phyloP scores from a whole-genome alignment of 2,888 invertebrate species.

The Mimachlamys varia region DNA sequence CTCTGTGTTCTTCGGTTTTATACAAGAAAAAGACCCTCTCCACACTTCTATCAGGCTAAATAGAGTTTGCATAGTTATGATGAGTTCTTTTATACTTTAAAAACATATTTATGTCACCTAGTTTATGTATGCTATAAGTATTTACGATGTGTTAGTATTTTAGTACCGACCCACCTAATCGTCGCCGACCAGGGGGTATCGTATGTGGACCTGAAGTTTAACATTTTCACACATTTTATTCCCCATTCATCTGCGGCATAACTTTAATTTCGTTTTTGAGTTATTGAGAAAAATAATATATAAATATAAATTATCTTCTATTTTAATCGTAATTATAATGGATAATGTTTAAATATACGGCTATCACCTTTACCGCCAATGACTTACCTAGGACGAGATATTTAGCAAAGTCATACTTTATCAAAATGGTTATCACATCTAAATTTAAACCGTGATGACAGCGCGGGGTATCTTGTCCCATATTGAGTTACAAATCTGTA shows the following conservation, averaged over 20 bases:
- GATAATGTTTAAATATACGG: constrained; percentile 7
- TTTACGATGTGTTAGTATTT: too few species aligned
- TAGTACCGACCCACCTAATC: too few species aligned
- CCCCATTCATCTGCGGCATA: not conserved
- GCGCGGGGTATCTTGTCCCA: not conserved
- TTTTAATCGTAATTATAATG: constrained; percentile 2
- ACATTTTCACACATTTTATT: not conserved
- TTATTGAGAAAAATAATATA: not conserved
- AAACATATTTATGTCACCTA: too few species aligned
- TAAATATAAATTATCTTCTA: not conserved
- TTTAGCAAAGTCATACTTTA: constrained; percentile 28
- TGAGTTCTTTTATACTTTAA: too few species aligned
- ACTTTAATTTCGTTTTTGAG: not conserved
- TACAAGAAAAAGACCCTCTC: too few species aligned
- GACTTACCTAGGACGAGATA: not conserved
- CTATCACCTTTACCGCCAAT: not conserved
- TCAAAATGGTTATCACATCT: not conserved
- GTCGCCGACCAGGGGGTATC: too few species aligned
- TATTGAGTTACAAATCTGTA: not conserved
- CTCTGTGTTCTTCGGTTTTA: too few species aligned
- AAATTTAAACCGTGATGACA: not conserved
- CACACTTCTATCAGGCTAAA: too few species aligned
- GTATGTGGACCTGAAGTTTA: too few species aligned
- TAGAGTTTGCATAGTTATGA: too few species aligned
- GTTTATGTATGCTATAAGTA: too few species aligned